Percentiles rank a stretch among this genome's conserved stretches.
These are phyloP conservation scores for Palythoa grandis DNA, from an alignment of 92 coral and sea anemone genomes.

Conservation along the genomic window DNA sequence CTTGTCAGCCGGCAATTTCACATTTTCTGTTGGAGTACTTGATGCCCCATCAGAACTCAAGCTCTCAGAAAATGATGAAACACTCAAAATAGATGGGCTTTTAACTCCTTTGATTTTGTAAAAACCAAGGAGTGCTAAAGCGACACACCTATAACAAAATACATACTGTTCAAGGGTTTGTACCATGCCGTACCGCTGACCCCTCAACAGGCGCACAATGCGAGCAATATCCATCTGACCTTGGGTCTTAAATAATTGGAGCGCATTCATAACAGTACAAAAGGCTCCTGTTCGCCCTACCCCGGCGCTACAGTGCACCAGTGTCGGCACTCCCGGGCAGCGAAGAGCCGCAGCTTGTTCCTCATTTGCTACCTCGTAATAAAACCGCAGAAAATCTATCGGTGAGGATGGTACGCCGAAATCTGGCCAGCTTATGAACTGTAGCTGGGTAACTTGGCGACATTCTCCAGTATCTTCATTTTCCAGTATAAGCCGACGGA, in stretches of 20 bases:
- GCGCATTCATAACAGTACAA: constrained; percentile 54
- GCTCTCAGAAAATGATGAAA: constrained; percentile 42
- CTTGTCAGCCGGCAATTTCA: not conserved
- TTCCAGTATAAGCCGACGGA: constrained; percentile 54
- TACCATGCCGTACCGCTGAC: constrained; percentile 66
- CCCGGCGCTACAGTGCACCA: constrained; percentile 74
- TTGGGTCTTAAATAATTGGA: constrained; percentile 50
- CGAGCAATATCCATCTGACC: constrained; percentile 51
- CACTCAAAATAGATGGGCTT: constrained; percentile 40
- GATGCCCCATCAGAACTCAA: not conserved
- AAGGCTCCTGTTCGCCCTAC: constrained; percentile 64
- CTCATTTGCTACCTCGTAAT: constrained; percentile 45
- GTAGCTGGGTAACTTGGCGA: constrained; percentile 54
- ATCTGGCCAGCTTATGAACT: constrained; percentile 66
- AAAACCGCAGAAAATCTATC: constrained; percentile 55
- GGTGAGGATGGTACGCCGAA: constrained; percentile 65
- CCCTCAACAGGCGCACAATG: constrained; percentile 51
- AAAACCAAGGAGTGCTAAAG: constrained; percentile 55
- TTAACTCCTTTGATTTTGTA: constrained; percentile 35
- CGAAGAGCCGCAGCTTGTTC: constrained; percentile 37
- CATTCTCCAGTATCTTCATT: constrained; percentile 58
- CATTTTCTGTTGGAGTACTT: not conserved
- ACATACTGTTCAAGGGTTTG: constrained; percentile 65
- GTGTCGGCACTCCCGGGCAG: constrained; percentile 48
- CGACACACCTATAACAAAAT: constrained; percentile 59